A percentile compares a stretch with the other conserved stretches of the same genome.
These are phyloP conservation scores for Pardalotus punctatus DNA, from an alignment of 2,113 vertebrate genomes.

Conservation along the genomic window DNA sequence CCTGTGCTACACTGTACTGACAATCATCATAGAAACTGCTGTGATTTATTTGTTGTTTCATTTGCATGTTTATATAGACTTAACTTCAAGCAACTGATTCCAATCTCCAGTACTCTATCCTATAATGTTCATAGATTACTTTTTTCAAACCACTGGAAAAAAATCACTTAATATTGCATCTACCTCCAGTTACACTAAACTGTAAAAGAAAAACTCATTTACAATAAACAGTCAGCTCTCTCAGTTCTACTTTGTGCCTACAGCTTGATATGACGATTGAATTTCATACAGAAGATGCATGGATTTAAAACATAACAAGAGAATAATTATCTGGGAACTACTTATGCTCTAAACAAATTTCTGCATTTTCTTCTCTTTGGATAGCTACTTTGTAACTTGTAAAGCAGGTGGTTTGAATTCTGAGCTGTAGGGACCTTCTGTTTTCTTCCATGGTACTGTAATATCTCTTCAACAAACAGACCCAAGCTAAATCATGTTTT, in stretches of 20 bases:
- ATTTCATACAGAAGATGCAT: neutral
- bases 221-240: slow-evolving; percentile 76
- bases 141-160: slow-evolving; percentile 33
- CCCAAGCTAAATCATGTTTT: neutral
- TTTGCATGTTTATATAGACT: slow-evolving; percentile 62
- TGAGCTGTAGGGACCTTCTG: neutral
- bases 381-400: neutral
- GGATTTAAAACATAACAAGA: neutral
- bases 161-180: slow-evolving; percentile 59
- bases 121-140: neutral
- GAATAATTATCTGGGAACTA: neutral
- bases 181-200: slow-evolving; percentile 76
- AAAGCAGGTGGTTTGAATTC: neutral
- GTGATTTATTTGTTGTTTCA: slow-evolving; percentile 44
- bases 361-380: neutral
- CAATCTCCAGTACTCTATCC: neutral
- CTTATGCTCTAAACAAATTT: neutral
- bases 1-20: slow-evolving; percentile 58
- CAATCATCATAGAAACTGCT: slow-evolving; percentile 66
- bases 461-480: neutral
- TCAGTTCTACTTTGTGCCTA: neutral
- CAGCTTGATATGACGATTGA: neutral
- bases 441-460: neutral
- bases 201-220: slow-evolving; percentile 67
- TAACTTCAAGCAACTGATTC: neutral